A percentile compares a stretch with the other conserved stretches of the same genome.
These are phyloP conservation scores for Ophraella communa DNA, from an alignment of 2,888 invertebrate species.

Conservation along the genomic window DNA sequence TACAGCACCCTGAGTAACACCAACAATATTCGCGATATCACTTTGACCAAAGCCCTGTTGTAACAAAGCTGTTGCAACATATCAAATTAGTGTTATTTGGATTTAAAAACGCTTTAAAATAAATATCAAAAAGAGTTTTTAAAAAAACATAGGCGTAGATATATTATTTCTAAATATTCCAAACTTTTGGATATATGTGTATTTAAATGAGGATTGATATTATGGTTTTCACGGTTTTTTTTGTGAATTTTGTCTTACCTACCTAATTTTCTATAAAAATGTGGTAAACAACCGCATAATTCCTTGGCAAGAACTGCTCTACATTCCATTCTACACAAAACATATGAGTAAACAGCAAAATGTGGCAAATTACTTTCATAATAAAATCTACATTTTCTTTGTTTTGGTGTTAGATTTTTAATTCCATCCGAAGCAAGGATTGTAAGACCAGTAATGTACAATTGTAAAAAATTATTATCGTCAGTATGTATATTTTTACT, in stretches of 20 bases:
- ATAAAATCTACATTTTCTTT: slow-evolving; percentile 73
- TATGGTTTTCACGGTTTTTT: no score
- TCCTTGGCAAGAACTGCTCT: slow-evolving; percentile 67
- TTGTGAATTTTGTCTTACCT: slow-evolving; percentile 24
- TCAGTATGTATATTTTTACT: slow-evolving; percentile 56
- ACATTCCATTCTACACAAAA: slow-evolving; percentile 76
- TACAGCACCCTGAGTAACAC: no score
- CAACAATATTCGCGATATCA: no score
- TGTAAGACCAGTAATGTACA: slow-evolving; percentile 53
- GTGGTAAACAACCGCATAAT: slow-evolving; percentile 74
- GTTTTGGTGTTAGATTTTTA: slow-evolving; percentile 63
- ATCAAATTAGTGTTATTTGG: no score
- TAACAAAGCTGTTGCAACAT: no score
- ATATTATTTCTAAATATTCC: no score
- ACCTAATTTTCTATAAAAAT: slow-evolving; percentile 75
- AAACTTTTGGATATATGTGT: no score
- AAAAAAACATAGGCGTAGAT: no score
- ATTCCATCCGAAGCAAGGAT: slow-evolving; percentile 54
- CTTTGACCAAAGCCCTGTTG: no score
- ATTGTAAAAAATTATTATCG: slow-evolving; percentile 53
- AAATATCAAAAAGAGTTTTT: no score
- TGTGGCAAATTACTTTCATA: slow-evolving; percentile 70
- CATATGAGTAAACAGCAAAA: slow-evolving; percentile 73
- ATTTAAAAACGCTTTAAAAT: no score
- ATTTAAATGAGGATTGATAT: no score